Base-by-base conservation (phyloP, 2,113 vertebrate genomes). In the Ceyx margarethae region DNA sequence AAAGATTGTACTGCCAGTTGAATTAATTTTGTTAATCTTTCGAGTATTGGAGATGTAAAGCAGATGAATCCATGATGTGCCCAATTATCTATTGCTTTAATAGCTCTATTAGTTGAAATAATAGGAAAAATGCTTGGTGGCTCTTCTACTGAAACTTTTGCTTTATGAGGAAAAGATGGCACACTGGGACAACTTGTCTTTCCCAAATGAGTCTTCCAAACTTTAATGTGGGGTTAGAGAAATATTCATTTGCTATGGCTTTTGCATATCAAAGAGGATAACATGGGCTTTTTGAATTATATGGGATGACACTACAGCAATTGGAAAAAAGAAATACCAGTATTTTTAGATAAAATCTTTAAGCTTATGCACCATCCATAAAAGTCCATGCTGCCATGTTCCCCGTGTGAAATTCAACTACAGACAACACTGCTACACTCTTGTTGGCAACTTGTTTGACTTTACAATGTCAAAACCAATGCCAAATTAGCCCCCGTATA, bases 51-150 rank as follows among this genome's bases (percentile, higher is more conserved):
- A 94, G 76, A 91, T 46, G 46, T 87, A 91, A 81, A 94, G 31
- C 60, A 93, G 46, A 92, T 80, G 67, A 93, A 73, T 87, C 72
- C 54, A 35, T 62, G 54, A 89, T 87, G n/a, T 93, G 51, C 29
- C 33, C 42, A 85, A 91, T 93, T 93, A 82, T 84, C 77, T 91
- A 6, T 58, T 84, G 37, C 54, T 64, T 92, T 85, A 58, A 89
- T 89, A 89, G 62, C 69, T 84, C 69, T 79, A 65, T 90, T 82
- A 92, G 67, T 71, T 93, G 71, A 90, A 89, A 89, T 79, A 94
- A 90, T 81, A 90, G 54, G 33, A 74, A 79, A 84, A 77, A 64
- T 85, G 64, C 35, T 72, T 66, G 67, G 87, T 77, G 46, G 28
- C 43, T 89, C 18, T 62, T 80, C 78, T 66, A 21, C 35, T 76